phyloP scores from a whole-genome alignment of 1,140 invertebrate genomes.

The Liolophura sinensis region DNA sequence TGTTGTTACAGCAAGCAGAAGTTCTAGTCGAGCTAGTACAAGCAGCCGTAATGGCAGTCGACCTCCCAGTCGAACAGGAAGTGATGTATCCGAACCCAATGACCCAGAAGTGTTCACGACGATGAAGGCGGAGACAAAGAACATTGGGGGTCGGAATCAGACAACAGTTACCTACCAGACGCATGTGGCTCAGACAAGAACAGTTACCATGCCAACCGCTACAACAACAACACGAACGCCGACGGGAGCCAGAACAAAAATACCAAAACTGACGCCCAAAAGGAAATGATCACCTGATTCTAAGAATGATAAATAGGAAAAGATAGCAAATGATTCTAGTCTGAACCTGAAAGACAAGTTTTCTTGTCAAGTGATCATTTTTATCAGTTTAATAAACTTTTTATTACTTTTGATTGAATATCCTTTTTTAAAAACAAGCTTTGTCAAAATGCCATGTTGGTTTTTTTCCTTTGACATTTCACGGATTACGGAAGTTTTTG shows the following conservation, averaged over 20 bases:
- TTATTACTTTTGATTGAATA: no score
- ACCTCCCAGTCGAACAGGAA: constrained; percentile 85
- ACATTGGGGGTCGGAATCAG: constrained; percentile 41
- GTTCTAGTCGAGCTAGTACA: constrained; percentile 61
- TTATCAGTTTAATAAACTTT: no score
- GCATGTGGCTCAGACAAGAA: constrained; percentile 40
- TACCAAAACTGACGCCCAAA: constrained; percentile 34
- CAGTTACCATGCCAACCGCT: constrained; percentile 14
- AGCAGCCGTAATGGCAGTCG: constrained; percentile 67
- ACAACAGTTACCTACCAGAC: constrained; percentile 54
- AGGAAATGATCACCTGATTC: constrained; percentile 11
- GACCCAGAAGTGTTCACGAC: constrained; percentile 56
- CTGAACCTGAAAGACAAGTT: no score
- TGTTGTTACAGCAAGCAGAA: constrained; percentile 34
- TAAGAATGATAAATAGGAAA: no score
- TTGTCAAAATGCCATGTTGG: no score
- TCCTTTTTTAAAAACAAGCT: no score
- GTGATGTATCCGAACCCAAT: constrained; percentile 78
- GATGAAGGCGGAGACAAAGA: constrained; percentile 44
- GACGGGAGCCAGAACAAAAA: constrained; percentile 27
- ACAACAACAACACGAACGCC: constrained; percentile 18
- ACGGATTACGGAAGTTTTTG: no score
- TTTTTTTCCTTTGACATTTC: no score
- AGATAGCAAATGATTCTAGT: no score
- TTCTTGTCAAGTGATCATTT: no score